phyloP scores from a whole-genome alignment of 2,888 invertebrate species.

The Psylliodes chrysocephalus region DNA sequence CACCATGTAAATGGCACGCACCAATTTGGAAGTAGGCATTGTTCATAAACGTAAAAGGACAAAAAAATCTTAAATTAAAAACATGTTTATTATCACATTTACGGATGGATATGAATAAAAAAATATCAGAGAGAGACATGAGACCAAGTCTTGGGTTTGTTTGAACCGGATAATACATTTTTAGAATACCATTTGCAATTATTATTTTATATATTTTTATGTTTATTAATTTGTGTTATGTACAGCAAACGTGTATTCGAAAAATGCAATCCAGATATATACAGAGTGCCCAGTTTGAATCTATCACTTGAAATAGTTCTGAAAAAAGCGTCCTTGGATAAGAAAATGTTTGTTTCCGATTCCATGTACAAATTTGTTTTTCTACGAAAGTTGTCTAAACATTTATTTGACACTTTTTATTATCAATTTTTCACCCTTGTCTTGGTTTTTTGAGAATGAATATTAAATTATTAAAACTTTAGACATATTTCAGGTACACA shows the following conservation, averaged over 20 bases:
- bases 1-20: slow-evolving; percentile 45
- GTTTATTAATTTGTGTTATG: slow-evolving; percentile 42
- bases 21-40: slow-evolving; percentile 34
- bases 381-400: no score
- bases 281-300: no score
- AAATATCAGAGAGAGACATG: slow-evolving; percentile 40
- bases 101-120: slow-evolving; percentile 48
- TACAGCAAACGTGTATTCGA: slow-evolving; percentile 34
- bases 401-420: no score
- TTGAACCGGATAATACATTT: slow-evolving; percentile 38
- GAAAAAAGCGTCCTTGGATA: no score
- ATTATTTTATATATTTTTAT: no score
- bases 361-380: no score
- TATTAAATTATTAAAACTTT: no score
- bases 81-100: slow-evolving; percentile 64
- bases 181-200: slow-evolving; percentile 41
- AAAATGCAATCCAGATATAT: slow-evolving; percentile 43
- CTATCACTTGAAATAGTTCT: no score
- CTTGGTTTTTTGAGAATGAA: no score
- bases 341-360: no score
- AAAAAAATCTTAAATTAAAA: slow-evolving; percentile 58
- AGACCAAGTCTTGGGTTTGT: slow-evolving; percentile 44
- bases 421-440: no score
- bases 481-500: no score
- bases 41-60: slow-evolving; percentile 56